Evolutionary conservation across 2,888 invertebrate species (phyloP).

Genomic region (Lycocerus yunnanus): DNA sequence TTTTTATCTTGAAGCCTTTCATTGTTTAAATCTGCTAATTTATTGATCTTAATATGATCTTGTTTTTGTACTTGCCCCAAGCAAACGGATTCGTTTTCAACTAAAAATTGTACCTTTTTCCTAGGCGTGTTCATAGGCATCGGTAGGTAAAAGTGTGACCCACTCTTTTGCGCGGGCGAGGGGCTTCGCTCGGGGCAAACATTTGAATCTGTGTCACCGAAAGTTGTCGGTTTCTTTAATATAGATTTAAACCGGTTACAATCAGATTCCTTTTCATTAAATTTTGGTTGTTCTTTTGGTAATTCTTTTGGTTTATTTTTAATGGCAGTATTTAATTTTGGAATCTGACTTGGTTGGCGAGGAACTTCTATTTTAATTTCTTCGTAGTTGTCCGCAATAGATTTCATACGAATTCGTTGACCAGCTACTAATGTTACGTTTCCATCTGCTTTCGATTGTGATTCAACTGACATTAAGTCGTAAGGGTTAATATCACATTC

Average conservation of each 20-base stretch:
- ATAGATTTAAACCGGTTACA: constrained; percentile 57
- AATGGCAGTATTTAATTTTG: constrained; percentile 17
- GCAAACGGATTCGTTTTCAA: constrained; percentile 61
- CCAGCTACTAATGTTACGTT: constrained; percentile 50
- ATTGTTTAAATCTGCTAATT: constrained; percentile 18
- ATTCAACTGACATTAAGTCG: constrained; percentile 68
- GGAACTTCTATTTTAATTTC: constrained; percentile 41
- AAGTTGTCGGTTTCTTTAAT: constrained; percentile 59
- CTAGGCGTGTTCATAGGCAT: constrained; percentile 59
- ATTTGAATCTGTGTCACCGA: constrained; percentile 49
- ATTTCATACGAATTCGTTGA: constrained; percentile 55
- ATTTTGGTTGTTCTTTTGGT: constrained; percentile 23
- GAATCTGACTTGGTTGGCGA: constrained; percentile 30
- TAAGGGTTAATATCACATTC: constrained; percentile 87
- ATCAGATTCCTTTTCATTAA: constrained; percentile 46
- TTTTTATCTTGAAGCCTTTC: constrained; percentile 10
- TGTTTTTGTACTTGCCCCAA: constrained; percentile 26
- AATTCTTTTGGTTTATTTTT: constrained; percentile 22
- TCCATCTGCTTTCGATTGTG: constrained; percentile 37
- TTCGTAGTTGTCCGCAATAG: constrained; percentile 44
- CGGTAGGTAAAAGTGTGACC: constrained; percentile 68
- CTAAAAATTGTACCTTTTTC: constrained; percentile 74
- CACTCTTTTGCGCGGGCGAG: constrained; percentile 48
- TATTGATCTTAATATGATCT: constrained; percentile 16
- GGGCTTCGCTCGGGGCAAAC: constrained; percentile 48